Percentiles rank a stretch among this genome's conserved stretches.
These are phyloP conservation scores for Raphicerus campestris DNA, from an alignment of 2,113 vertebrate genomes.

Conservation along the genomic window DNA sequence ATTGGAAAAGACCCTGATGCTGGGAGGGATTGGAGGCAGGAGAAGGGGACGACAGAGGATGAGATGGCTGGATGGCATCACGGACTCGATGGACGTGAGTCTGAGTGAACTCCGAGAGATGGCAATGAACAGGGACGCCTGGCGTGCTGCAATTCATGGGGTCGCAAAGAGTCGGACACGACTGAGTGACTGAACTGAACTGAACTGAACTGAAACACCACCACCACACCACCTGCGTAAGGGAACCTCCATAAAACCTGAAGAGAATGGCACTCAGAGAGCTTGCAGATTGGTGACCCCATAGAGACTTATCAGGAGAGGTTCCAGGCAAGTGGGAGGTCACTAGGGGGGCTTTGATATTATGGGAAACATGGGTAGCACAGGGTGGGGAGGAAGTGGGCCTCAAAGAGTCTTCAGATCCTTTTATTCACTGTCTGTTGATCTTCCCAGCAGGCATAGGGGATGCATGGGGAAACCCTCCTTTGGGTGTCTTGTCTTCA, in stretches of 20 bases:
- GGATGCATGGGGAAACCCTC: rapidly evolving
- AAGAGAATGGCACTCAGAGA: not conserved
- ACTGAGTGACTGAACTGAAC: no score
- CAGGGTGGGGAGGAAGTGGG: rapidly evolving
- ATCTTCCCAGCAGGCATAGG: not conserved
- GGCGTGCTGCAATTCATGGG: no score
- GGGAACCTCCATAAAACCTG: not conserved
- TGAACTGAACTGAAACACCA: not conserved
- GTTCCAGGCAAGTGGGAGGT: rapidly evolving
- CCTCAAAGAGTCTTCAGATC: not conserved
- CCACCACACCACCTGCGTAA: not conserved
- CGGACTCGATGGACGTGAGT: no score
- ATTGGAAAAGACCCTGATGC: no score
- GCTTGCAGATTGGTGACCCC: not conserved
- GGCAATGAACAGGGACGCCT: no score
- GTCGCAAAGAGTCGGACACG: no score
- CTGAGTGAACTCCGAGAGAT: no score
- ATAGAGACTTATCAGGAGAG: not conserved
- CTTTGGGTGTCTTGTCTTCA: not conserved
- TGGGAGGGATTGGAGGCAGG: no score
- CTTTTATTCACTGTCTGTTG: not conserved
- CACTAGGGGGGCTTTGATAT: not conserved
- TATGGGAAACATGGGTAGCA: not conserved
- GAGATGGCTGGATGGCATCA: no score
- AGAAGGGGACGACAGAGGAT: no score